Base-by-base conservation (phyloP, 2,113 vertebrate species). In the Cryptotis parvus region DNA sequence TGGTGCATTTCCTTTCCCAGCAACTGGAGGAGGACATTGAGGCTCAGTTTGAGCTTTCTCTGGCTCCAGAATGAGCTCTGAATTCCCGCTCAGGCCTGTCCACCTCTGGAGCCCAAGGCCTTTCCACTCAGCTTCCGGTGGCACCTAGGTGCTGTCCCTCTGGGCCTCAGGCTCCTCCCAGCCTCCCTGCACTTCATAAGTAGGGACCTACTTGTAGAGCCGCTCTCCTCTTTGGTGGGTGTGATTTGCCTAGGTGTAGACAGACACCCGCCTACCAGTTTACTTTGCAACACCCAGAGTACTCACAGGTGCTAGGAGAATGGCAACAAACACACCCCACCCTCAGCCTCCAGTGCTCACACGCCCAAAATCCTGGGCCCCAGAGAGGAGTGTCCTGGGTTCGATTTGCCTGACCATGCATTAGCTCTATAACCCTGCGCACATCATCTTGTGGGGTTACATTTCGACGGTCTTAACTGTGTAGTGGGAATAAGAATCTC, bases 201-300 rank as follows among this genome's bases (percentile, higher is more conserved):
- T 68, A 1, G 0, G 78, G 52, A 81, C 52, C 70, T 41, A 14
- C 29, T 24, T 83, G 73, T 49, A 66, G 66, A 85, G 45, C 81
- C 77, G 41, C 22, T 4, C 2, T 80, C 82, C 86, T 65, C 37
- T 55, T 35, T 87, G 37, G 72, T 96, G 86, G 88, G 91, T 94
- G 90, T 94, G 92, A 94, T 90, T 86, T 87, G 75, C 93, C 82
- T 94, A 63, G 55, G 86, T 90, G 58, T 88, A 90, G 86, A 92
- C 91, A 90, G 90, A 84, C 43, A 94, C 10, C 61, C 0, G 3
- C 94, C 96, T 86, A 90, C 92, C 24, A 26, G 49, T 80, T 89
- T 87, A 89, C 91, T 90, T 95, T 95, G 92, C 89, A 33, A 95
- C 89, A 93, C 68, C 74, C 41, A 35, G 14, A 83, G n/a, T 82